Evolutionary conservation across 2,888 invertebrate species (phyloP), one percentile per base, ranked within the genome.

Genomic region (Melanophora roralis): DNA sequence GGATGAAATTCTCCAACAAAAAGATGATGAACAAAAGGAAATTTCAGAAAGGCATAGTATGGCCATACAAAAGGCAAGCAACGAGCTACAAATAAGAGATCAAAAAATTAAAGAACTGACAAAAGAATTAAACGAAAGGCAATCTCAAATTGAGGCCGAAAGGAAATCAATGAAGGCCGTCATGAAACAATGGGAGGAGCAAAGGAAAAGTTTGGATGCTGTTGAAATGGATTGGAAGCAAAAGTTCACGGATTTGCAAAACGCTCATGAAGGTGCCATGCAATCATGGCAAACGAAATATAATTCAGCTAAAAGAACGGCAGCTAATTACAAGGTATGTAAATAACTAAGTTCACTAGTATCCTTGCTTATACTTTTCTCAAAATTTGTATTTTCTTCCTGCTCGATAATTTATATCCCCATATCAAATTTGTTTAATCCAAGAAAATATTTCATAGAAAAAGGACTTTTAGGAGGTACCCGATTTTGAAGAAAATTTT

Each of bases 251-350:
- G 85, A 88, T 8, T 79, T 93, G 79, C 83, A 90, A 85, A 88
- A 91, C 85, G 86, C 89, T 0, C 86, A 92, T 6, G 91, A 90
- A 53, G 84, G 87, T 7, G 91, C 92, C 8, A 88, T 92, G 80
- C 90, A 91, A 36, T 86, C 88, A 0, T 83, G 92, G 27, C 92
- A 92, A 67, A 91, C 92, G 9, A 94, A 93, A 84, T 93, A 93
- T 85, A 92, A 92, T 83, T 92, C 92, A 68, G 92, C 92, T 1
- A 94, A 93, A 86, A 92, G 92, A 84, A 93, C 92, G 34, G 92
- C 92, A 34, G 89, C 89, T 23, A 93, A 93, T 85, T 94, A 93
- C 85, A 94, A 93, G 82, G 86, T 85, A 81, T 5, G 27, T 27
- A 59, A 40, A 32, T 16, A n/a, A n/a, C n/a, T n/a, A n/a, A n/a